These are phyloP conservation scores for Gambusia yucatana DNA, from an alignment of 2,797 vertebrate genomes.

Conservation along the genomic window DNA sequence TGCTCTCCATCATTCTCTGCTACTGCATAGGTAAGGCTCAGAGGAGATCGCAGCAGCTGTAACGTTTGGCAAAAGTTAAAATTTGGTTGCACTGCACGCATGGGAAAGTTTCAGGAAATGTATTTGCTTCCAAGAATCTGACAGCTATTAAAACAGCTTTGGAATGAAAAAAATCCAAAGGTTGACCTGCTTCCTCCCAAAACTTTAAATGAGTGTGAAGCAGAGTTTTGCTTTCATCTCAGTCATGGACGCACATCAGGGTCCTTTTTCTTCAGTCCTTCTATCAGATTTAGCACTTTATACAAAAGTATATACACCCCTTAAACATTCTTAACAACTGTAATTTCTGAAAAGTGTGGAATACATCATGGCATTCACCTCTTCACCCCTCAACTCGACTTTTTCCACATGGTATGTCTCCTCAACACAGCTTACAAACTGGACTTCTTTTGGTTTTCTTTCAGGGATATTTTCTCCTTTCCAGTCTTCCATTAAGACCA, in stretches of 20 bases:
- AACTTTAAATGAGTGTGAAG: conserved; percentile 4
- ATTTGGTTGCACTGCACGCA: neutral
- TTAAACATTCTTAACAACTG: neutral
- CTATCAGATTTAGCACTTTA: neutral
- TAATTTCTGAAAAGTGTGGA: neutral
- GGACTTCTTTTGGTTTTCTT: neutral
- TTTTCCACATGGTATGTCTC: neutral
- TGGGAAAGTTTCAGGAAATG: neutral
- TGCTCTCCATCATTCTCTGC: conserved; percentile 94
- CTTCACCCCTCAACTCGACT: neutral
- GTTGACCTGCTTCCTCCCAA: neutral
- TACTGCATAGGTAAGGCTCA: conserved; percentile 94
- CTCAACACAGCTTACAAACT: neutral
- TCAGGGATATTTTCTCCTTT: neutral
- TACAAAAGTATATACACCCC: neutral
- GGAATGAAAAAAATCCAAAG: neutral
- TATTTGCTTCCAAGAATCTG: conserved; percentile 10
- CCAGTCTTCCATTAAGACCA: neutral
- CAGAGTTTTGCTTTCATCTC: conserved; percentile 7
- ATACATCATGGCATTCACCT: neutral
- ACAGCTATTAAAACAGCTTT: conserved; percentile 11
- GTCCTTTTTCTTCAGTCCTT: neutral
- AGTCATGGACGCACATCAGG: neutral
- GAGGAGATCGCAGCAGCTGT: neutral
- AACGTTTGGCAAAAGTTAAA: neutral